Evolutionary conservation across 2,797 vertebrate genomes (phyloP).

Genomic region (Eurystomus glaucurus): DNA sequence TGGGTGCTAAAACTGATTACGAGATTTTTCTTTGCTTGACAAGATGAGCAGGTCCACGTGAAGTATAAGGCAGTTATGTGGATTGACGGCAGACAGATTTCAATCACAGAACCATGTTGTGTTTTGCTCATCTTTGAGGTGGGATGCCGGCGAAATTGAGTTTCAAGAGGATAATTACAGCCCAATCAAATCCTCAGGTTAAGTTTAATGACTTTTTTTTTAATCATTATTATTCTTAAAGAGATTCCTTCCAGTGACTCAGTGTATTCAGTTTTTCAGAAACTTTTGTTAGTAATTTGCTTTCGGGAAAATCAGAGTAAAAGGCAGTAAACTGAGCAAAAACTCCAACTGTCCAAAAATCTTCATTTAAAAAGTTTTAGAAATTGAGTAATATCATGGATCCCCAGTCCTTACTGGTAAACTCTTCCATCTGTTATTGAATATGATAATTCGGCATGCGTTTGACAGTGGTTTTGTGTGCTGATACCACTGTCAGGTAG

Average conservation of each 20-base stretch:
- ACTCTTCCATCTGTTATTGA: not conserved
- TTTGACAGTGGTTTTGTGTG: not conserved
- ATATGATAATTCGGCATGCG: not conserved
- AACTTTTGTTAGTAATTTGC: not conserved
- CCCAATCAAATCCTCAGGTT: slow-evolving; percentile 60
- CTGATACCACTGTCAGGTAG: not conserved
- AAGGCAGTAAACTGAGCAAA: not conserved
- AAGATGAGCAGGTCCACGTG: slow-evolving; percentile 79
- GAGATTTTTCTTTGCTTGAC: slow-evolving; percentile 87
- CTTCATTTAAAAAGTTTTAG: not conserved
- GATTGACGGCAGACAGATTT: slow-evolving; percentile 71
- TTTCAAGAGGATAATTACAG: slow-evolving; percentile 69
- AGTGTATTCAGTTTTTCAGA: slow-evolving; percentile 17
- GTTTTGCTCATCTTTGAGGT: slow-evolving; percentile 69
- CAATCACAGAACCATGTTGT: slow-evolving; percentile 52
- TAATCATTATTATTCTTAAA: not conserved
- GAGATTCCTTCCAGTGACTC: not conserved
- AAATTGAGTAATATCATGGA: not conserved
- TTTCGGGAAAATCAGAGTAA: not conserved
- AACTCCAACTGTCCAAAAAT: not conserved
- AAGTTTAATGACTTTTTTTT: slow-evolving; percentile 11
- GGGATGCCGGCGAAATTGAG: slow-evolving; percentile 29
- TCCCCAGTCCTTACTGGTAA: not conserved
- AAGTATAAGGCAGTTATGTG: slow-evolving; percentile 70
- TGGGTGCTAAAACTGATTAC: slow-evolving; percentile 85